Evolutionary conservation across 2,797 vertebrate species (phyloP), one percentile per base, ranked within the genome.

Genomic region (Aldrovandia affinis): DNA sequence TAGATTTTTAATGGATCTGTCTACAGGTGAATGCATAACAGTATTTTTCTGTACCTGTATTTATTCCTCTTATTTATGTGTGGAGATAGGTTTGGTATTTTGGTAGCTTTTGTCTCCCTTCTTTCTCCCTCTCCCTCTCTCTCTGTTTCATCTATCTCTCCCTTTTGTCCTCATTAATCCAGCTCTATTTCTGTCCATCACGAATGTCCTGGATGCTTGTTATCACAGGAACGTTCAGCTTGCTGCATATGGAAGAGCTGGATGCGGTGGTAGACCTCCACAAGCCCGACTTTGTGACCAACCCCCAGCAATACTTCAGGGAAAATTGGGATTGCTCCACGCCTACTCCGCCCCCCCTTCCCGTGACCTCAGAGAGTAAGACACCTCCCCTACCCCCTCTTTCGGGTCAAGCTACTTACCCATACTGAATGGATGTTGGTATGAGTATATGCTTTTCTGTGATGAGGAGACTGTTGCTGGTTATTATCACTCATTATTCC

Each of bases 351-450:
- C 85, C 88, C 87, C 85, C 87, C 39, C 65, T 83, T 87, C 89
- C 85, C 30, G 84, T 88, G 30, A 85, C 92, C 83, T 88, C 91
- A 82, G 91, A 94, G 86, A 93, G 94, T 95, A 90, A 93, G 95
- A 81, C 22, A 39, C 33, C 18, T 33, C 33, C 15, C 8, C 14
- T 36, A 1, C 65, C 65, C 65, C 10, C 30, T 6, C 2, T 20
- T 81, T 10, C 50, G 30, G 42, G n/a, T 7, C 5, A 33, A 44
- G 73, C 39, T 77, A 7, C 6, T 12, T 18, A 42, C 28, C 0
- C 68, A 73, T 73, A 42, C 36, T 73, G 68, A 73, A 22, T 20
- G 5, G 39, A 73, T n/a, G 15, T 73, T 52, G 18, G 2, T 2
- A 39, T 70, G 68, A 39, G 39, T 70, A 65, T 9, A 39, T 83